Evolutionary conservation across 2,113 vertebrate genomes (phyloP), one percentile per base, ranked within the genome.

Genomic region (Zosterops borbonicus): DNA sequence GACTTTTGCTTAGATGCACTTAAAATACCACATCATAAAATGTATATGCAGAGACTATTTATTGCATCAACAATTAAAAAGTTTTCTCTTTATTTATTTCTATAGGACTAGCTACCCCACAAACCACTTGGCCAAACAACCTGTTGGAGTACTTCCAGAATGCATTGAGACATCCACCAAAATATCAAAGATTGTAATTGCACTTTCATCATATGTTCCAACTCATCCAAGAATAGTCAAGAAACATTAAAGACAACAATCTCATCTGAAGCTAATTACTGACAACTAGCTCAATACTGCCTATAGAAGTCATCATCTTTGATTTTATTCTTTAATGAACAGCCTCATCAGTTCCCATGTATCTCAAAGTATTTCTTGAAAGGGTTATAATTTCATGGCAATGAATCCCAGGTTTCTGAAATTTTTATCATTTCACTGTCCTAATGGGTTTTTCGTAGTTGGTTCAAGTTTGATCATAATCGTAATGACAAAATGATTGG

Each of bases 251-350:
- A 95, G 92, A 94, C 89, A 56, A 42, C 49, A 91, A 91, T 69
- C 60, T 90, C 94, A 96, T 96, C 86, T 96, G 95, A 90, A 95
- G 90, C 87, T 89, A 92, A 96, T 97, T 95, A 92, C 79, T 97
- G 87, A 82, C 91, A 95, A 84, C 73, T 35, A 94, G 84, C 91
- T 95, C 81, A 94, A 67, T 92, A 74, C 29, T 91, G 77, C 71
- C 81, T 96, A 94, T 94, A 97, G 89, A 94, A 89, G 58, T 84
- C 91, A 79, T 87, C 59, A 95, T 95, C 91, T 97, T 96, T 95
- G 87, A 92, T 95, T 94, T 86, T 83, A 50, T 88, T 90, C 80
- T 87, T 87, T 95, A 94, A 84, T 94, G 71, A 94, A 52, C 35
- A 42, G 60, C 33, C 89, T 96, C 81, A 92, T 86, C 82, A 94